phyloP scores from a whole-genome alignment of 2,113 vertebrate species.

The Gobius niger region DNA sequence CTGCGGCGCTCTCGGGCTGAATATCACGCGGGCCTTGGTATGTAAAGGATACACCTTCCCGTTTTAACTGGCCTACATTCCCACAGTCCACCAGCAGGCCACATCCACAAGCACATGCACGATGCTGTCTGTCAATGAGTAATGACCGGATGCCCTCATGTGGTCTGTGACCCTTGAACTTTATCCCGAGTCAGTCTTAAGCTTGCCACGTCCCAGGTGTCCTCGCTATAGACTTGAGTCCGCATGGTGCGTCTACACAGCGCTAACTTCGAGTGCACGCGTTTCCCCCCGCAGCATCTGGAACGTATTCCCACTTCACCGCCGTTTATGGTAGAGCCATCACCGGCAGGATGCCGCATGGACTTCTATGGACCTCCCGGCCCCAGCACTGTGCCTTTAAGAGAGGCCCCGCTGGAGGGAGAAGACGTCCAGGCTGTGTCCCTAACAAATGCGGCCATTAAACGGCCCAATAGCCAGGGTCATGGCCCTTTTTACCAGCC shows the following conservation, averaged over 20 bases:
- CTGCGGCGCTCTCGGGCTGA: constrained; percentile 29
- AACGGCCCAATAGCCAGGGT: constrained; percentile 39
- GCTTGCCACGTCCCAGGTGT: constrained; percentile 35
- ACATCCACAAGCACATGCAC: constrained; percentile 23
- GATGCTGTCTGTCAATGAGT: constrained; percentile 48
- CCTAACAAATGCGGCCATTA: constrained; percentile 52
- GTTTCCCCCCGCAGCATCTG: constrained; percentile 65
- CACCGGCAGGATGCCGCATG: constrained; percentile 57
- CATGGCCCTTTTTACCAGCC: constrained; percentile 45
- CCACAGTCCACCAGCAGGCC: constrained; percentile 18
- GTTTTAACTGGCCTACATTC: constrained; percentile 71
- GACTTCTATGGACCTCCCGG: constrained; percentile 60
- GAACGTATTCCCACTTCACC: constrained; percentile 67
- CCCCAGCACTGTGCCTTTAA: constrained; percentile 48
- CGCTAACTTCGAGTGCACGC: constrained; percentile 9
- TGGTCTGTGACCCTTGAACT: constrained; percentile 63
- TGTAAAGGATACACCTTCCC: constrained; percentile 67
- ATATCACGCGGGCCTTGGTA: constrained; percentile 36
- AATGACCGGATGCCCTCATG: constrained; percentile 51
- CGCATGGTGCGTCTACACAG: constrained; percentile 12
- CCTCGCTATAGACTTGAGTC: constrained; percentile 27
- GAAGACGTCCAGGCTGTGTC: constrained; percentile 18
- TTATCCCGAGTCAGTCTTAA: constrained; percentile 28
- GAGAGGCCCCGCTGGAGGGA: constrained; percentile 52
- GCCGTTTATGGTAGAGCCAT: constrained; percentile 70